These are phyloP conservation scores for Psammodynastes pulverulentus DNA, from an alignment of 2,113 vertebrate genomes.

Conservation along the genomic window DNA sequence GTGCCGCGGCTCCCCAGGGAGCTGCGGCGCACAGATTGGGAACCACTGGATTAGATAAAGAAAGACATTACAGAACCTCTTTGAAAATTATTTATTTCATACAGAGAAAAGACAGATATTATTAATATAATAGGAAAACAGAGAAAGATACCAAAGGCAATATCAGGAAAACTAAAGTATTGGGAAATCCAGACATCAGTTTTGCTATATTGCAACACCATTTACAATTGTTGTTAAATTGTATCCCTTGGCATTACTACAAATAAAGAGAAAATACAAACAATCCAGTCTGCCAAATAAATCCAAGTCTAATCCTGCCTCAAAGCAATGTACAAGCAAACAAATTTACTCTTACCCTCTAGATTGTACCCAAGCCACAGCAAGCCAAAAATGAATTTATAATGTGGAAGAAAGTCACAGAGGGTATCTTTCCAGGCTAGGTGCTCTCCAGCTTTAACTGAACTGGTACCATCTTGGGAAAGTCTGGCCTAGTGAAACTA, in stretches of 20 bases:
- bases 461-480: background rate
- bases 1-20: no score
- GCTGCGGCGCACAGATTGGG: no score
- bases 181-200: background rate
- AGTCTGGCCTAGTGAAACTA: background rate
- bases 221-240: background rate
- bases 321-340: background rate
- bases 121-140: conserved; percentile 24
- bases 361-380: background rate
- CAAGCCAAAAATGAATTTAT: background rate
- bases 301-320: background rate
- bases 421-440: background rate
- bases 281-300: background rate
- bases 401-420: background rate
- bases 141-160: conserved; percentile 17
- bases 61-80: background rate
- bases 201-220: background rate
- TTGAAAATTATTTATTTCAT: conserved; percentile 22
- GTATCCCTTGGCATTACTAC: conserved; percentile 13
- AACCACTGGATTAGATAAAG: background rate
- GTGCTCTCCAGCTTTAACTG: background rate
- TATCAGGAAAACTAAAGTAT: background rate
- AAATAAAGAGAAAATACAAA: background rate
- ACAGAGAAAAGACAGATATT: conserved; percentile 21
- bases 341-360: background rate